Conservation (phyloP, 2,888 invertebrate species). For the Polymixis flavicincta region DNA sequence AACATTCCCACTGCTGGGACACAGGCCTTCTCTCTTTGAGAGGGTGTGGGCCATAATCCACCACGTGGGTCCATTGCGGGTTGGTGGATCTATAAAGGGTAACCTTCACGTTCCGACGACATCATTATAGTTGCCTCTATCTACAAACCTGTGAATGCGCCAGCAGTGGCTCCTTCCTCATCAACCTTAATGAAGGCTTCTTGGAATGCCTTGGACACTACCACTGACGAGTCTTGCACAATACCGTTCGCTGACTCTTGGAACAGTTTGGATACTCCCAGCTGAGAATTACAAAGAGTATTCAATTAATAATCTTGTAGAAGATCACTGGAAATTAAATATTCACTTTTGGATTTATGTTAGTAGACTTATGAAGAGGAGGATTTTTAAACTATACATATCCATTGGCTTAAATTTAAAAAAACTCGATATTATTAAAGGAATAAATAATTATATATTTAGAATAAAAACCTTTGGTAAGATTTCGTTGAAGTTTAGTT, state of each 20-base stretch:
- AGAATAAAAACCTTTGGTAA: too few species aligned
- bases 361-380: too few species aligned
- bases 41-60: too few species aligned
- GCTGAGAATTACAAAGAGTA: too few species aligned
- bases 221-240: constrained; percentile 68
- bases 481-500: too few species aligned
- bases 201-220: constrained; percentile 92
- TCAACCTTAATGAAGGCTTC: constrained; percentile 95
- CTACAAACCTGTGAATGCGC: constrained; percentile 92
- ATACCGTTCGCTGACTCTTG: constrained; percentile 70
- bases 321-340: too few species aligned
- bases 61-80: too few species aligned
- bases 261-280: constrained; percentile 74
- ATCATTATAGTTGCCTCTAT: neutral
- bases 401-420: neutral
- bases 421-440: neutral
- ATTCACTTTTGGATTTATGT: neutral
- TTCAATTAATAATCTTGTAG: too few species aligned
- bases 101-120: neutral
- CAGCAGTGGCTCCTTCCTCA: constrained; percentile 95
- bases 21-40: too few species aligned
- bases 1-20: too few species aligned
- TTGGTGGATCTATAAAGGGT: neutral
- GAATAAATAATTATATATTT: too few species aligned
- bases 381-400: neutral